Conservation (phyloP, 2,113 vertebrate genomes). For the Tringa solitaria region DNA sequence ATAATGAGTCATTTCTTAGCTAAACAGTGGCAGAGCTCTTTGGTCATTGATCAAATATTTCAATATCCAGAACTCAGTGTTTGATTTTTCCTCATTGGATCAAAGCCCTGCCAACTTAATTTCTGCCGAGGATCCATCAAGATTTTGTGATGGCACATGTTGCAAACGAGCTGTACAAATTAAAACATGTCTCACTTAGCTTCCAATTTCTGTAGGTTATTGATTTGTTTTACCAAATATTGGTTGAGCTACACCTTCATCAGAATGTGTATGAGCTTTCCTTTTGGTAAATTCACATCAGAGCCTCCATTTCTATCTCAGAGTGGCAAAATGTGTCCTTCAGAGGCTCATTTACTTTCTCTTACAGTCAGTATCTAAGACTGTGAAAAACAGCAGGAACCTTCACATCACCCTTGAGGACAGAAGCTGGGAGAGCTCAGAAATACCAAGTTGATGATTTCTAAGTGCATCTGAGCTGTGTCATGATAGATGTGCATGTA, state of each 20-base stretch:
- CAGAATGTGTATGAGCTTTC: not conserved
- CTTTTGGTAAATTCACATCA: not conserved
- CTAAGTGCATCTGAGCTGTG: not conserved
- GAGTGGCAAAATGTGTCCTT: not conserved
- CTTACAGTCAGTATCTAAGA: not conserved
- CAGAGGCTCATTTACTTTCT: not conserved
- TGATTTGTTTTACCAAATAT: constrained; percentile 6
- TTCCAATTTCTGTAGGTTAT: not conserved
- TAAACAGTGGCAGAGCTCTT: constrained; percentile 43
- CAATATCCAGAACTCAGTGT: constrained; percentile 39
- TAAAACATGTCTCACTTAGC: not conserved
- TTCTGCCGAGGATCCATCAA: constrained; percentile 54
- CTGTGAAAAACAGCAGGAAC: not conserved
- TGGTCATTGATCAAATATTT: constrained; percentile 59
- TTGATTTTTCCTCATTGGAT: constrained; percentile 48
- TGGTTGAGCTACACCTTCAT: not conserved
- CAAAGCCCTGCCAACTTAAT: constrained; percentile 19
- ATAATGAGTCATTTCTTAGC: constrained; percentile 29
- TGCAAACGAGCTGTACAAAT: constrained; percentile 38
- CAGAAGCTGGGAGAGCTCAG: not conserved
- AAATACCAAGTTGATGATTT: not conserved
- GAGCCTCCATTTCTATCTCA: not conserved
- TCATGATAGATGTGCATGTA: not conserved
- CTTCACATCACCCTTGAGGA: not conserved
- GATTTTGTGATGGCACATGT: constrained; percentile 35